phyloP scores from a whole-genome alignment of 2,113 vertebrate species.

The Petaurus breviceps region DNA sequence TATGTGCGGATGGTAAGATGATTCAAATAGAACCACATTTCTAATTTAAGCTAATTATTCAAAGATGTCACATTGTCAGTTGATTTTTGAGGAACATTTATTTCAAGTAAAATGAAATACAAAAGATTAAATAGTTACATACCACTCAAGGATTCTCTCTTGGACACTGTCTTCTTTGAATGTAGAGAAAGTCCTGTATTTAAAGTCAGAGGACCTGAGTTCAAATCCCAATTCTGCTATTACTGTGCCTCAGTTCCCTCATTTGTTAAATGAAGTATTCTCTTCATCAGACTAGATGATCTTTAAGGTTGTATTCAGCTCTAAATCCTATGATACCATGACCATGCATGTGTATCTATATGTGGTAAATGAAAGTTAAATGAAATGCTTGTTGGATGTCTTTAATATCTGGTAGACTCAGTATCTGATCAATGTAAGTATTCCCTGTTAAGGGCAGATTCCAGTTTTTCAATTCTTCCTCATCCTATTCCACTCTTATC shows the following conservation, averaged over 20 bases:
- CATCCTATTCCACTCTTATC: neutral
- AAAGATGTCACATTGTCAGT: constrained; percentile 23
- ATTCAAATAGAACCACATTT: neutral
- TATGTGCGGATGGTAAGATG: neutral
- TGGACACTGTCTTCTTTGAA: neutral
- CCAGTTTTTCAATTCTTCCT: neutral
- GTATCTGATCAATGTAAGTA: neutral
- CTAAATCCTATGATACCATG: neutral
- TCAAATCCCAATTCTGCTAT: neutral
- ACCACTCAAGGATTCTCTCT: neutral
- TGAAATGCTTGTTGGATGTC: neutral
- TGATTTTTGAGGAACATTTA: neutral
- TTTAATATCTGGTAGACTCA: neutral
- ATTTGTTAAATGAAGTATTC: neutral
- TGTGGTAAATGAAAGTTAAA: neutral
- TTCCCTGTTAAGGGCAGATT: neutral
- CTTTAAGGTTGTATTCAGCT: neutral
- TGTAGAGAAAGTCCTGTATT: neutral
- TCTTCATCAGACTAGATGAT: neutral
- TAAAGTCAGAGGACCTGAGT: neutral
- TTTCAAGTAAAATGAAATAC: neutral
- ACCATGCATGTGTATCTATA: neutral
- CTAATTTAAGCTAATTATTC: constrained; percentile 34
- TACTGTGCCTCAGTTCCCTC: neutral
- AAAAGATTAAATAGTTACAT: constrained; percentile 1